Evolutionary conservation across 1,140 invertebrate species (phyloP).

Genomic region (Batillaria attramentaria): DNA sequence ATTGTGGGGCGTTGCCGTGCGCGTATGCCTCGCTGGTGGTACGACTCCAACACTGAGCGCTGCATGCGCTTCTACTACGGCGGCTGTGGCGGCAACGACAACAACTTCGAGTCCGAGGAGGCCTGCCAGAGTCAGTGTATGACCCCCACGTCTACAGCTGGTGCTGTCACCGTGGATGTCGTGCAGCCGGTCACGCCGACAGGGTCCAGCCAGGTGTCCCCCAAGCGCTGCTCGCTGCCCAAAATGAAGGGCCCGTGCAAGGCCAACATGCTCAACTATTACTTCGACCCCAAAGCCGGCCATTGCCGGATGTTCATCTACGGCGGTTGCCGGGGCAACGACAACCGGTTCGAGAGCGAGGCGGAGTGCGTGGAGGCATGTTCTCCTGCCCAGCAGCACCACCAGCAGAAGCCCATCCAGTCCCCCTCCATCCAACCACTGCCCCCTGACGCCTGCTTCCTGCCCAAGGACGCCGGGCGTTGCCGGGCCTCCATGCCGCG

Average conservation of each 20-base stretch:
- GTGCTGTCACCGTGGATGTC: neutral
- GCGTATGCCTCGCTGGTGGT: constrained; percentile 16
- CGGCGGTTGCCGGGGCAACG: constrained; percentile 75
- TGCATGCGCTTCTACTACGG: constrained; percentile 31
- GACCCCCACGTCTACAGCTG: neutral
- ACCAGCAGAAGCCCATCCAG: neutral
- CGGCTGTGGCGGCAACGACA: constrained; percentile 34
- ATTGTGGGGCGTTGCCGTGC: constrained; percentile 19
- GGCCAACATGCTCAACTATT: constrained; percentile 61
- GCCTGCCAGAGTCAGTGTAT: constrained; percentile 8
- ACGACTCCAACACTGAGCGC: neutral
- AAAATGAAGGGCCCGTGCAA: constrained; percentile 53
- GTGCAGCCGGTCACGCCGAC: neutral
- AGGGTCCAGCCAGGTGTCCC: neutral
- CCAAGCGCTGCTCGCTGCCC: constrained; percentile 41
- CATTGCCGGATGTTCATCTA: constrained; percentile 69
- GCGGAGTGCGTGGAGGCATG: constrained; percentile 28
- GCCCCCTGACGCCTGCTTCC: constrained; percentile 39
- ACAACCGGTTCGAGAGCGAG: constrained; percentile 73
- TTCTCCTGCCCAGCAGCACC: neutral
- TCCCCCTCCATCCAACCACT: constrained; percentile 5
- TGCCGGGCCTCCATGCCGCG: constrained; percentile 62
- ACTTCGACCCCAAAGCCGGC: constrained; percentile 66
- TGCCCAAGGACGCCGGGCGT: constrained; percentile 58
- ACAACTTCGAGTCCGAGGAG: constrained; percentile 31